Evolutionary conservation across 2,888 invertebrate genomes (phyloP), one percentile per base, ranked within the genome.

Genomic region (Mantis religiosa): DNA sequence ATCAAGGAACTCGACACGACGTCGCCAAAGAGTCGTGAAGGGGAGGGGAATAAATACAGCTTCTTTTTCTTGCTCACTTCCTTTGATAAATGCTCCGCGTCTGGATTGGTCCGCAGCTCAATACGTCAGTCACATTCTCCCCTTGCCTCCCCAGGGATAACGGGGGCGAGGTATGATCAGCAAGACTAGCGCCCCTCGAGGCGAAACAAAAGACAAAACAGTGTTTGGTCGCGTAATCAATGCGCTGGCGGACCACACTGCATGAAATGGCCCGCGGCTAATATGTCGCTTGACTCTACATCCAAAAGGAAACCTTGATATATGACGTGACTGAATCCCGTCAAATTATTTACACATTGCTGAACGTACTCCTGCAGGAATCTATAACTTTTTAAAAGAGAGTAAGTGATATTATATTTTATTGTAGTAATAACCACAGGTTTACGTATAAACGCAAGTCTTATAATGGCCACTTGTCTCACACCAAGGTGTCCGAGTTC

Each of bases 81-180:
- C 84, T 54, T 82, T 34, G 27, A 82, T 28, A 89, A 81, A 82
- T 71, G 54, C 82, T 89, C 85, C 89, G 89, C 86, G 85, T 81
- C 88, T 89, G 89, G 89, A 89, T 89, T 90, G 89, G 89, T 89
- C 86, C 30, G 82, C 86, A 82, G 89, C 85, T 88, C 89, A 89
- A 90, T 90, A 89, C 89, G 84, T 90, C 90, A 89, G 87, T 82
- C 34, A 82, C 82, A 54, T 54, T 88, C 84, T 83, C 89, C 71
- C 84, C 88, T 87, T 84, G 34, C 89, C 30, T n/a, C 47, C 15
- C 27, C 20, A 6, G 9, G 14, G 27, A 8, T 25, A 6, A 25
- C 28, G 54, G 41, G 86, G 41, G 28, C 28, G 83, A 54, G 86
- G 89, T 83, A 83, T 89, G 89, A 89, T 89, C 89, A 89, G 88